Percentiles rank a stretch among this genome's conserved stretches.
Evolutionary conservation across 2,797 vertebrate genomes (phyloP).

Genomic region (Pseudocheirus occidentalis): DNA sequence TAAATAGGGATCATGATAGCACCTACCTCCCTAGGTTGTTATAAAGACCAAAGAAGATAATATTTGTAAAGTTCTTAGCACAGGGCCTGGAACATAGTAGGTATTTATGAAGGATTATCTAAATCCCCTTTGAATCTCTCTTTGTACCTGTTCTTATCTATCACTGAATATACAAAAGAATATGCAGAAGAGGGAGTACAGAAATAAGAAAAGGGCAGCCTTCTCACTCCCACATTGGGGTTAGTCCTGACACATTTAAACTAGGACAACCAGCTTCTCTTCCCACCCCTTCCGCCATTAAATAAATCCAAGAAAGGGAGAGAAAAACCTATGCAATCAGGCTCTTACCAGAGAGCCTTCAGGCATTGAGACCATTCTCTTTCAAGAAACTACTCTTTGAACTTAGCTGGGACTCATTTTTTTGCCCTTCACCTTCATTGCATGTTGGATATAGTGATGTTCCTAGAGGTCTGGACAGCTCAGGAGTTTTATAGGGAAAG

Average conservation of each 20-base stretch:
- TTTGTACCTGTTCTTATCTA: neutral
- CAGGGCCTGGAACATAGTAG: neutral
- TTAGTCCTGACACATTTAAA: neutral
- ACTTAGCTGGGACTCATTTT: neutral
- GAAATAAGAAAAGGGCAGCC: neutral
- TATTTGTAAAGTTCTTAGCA: neutral
- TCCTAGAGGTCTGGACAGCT: neutral
- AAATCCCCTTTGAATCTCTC: neutral
- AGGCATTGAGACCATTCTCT: neutral
- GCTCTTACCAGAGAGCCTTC: neutral
- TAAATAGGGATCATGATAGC: neutral
- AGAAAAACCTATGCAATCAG: neutral
- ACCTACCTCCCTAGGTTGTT: neutral
- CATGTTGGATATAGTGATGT: neutral
- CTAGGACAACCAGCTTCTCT: neutral
- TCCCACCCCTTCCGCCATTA: neutral
- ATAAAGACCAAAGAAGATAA: neutral
- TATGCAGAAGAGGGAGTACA: neutral
- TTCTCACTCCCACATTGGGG: neutral
- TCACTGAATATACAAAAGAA: neutral
- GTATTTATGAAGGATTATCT: neutral
- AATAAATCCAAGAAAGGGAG: neutral
- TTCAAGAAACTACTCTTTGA: neutral
- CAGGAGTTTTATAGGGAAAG: neutral
- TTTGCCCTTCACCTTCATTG: neutral